Base-by-base conservation (phyloP, 1,140 invertebrate genomes). In the Berghia stephanieae region DNA sequence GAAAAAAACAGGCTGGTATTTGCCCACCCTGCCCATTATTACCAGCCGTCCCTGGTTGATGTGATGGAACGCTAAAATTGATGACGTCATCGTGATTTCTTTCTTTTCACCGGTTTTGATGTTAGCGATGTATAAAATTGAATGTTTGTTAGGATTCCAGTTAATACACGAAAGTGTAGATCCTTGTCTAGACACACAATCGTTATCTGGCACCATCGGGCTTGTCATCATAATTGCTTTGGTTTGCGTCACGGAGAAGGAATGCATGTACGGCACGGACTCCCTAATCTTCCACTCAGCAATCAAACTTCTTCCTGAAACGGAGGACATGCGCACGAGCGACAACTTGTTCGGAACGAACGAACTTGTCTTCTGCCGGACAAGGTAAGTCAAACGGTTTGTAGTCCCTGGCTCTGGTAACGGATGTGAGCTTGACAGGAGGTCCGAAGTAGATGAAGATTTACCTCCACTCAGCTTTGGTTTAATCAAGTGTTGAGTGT, bases 181-280 rank as follows among this genome's bases (percentile, higher is more conserved):
- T n/a, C n/a, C 80, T 24, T 75, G 70, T 36, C 60, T 34, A 8
- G 84, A 8, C 74, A 86, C 79, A 57, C 81, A 81, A 5, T 52
- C 0, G 0, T 81, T 60, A 71, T 86, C 80, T 21, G 86, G 78
- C 63, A 81, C 84, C 43, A 85, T 80, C 4, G 86, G 85, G 76
- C 67, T 74, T 3, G 78, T 79, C 72, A 86, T 81, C 10, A 87
- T 75, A 21, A 87, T 76, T 13, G 79, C 85, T 73, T 83, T 82
- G 55, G 81, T 75, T 49, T 81, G 42, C 0, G 85, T 86, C 4
- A 81, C 79, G 6, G 82, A 82, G 73, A 87, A 85, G 13, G 84
- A 86, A 70, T 87, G 86, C 83, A 86, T 85, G 76, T 87, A 87
- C 0, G 82, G 82, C n/a, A 83, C 75, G 40, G 76, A 77, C 27